These are phyloP conservation scores for Heterodera carotae DNA, from an alignment of 1,140 invertebrate species.

Conservation along the genomic window DNA sequence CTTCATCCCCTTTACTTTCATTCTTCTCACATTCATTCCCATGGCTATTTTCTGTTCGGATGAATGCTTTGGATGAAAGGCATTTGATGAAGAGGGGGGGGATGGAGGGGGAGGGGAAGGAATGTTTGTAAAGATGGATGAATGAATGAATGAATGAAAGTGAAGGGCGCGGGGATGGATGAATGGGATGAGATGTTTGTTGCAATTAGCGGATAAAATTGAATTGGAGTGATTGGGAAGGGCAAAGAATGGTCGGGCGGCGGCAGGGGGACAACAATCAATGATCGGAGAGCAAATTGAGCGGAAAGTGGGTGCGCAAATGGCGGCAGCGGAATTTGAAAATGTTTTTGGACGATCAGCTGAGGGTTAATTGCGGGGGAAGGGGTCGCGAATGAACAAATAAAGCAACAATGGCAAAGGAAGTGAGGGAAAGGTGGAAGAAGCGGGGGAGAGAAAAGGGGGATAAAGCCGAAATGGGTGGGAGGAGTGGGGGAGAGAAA, in stretches of 20 bases:
- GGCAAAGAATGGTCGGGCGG: background rate
- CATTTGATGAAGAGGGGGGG: no score
- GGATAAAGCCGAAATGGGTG: no score
- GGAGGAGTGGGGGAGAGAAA: no score
- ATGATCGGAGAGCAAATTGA: background rate
- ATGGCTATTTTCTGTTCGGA: background rate
- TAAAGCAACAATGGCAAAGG: no score
- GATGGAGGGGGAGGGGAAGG: no score
- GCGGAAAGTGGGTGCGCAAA: background rate
- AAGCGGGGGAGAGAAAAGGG: no score
- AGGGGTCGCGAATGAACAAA: no score
- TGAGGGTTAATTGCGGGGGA: background rate
- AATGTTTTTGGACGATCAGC: background rate
- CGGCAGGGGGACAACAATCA: background rate
- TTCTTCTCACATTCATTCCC: background rate
- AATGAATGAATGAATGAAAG: background rate
- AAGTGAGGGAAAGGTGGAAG: no score
- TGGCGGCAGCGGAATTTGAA: background rate
- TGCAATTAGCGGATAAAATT: background rate
- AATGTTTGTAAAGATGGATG: no score
- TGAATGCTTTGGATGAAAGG: no score
- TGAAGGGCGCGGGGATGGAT: no score
- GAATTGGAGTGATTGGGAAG: background rate
- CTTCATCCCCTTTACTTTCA: background rate
- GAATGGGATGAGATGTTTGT: background rate